Evolutionary conservation across 1,140 invertebrate genomes (phyloP).

Genomic region (Pseudoatta argentina): DNA sequence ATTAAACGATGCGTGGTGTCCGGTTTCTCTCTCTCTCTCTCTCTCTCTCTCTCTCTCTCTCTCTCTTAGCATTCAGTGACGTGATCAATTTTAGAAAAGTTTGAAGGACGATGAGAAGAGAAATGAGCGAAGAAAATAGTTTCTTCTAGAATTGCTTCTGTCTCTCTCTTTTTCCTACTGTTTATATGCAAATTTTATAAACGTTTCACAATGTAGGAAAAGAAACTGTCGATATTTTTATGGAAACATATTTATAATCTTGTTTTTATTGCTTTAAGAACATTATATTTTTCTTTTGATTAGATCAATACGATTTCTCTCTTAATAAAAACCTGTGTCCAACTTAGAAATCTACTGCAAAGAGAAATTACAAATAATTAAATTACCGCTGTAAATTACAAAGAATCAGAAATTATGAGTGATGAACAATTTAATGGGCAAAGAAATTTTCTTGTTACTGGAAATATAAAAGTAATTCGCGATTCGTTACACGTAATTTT

Average conservation of each 20-base stretch:
- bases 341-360: background rate
- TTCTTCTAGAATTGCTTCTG: background rate
- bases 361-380: conserved; percentile 5
- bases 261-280: background rate
- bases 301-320: background rate
- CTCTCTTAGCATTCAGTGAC: background rate
- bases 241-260: background rate
- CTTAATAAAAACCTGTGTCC: background rate
- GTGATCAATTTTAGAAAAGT: background rate
- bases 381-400: background rate
- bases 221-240: background rate
- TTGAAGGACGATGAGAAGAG: conserved; percentile 8
- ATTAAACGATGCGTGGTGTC: background rate
- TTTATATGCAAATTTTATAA: background rate
- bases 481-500: conserved; percentile 33
- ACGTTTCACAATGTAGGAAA: background rate
- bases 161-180: background rate
- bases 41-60: no score
- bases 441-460: background rate
- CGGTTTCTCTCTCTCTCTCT: background rate
- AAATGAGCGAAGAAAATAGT: conserved; percentile 8
- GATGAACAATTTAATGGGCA: background rate
- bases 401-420: background rate
- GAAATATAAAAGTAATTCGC: background rate
- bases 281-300: background rate